Conservation (phyloP, 64 coral and sea anemone species). For the Actinia tenebrosa region DNA sequence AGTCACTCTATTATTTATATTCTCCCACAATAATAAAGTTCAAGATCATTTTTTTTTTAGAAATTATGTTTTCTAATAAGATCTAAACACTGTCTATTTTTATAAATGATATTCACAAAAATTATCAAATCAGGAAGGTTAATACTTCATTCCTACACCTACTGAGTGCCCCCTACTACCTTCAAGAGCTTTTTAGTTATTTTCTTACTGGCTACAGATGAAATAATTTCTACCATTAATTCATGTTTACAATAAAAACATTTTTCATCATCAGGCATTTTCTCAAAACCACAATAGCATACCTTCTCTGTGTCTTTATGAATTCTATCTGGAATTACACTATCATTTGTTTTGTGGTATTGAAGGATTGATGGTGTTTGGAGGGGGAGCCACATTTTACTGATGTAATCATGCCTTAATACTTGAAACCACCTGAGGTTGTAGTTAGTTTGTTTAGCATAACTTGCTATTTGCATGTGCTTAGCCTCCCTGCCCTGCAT, state of each 20-base stretch:
- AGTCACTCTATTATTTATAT: not conserved
- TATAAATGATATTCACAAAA: no score
- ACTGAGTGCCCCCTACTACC: not conserved
- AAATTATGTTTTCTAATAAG: no score
- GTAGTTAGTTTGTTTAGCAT: conserved; percentile 40
- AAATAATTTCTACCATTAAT: conserved; percentile 43
- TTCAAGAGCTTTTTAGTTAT: conserved; percentile 14
- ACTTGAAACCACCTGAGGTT: conserved; percentile 51
- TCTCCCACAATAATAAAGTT: no score
- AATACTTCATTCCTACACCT: no score
- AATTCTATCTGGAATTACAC: conserved; percentile 30
- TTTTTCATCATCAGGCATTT: not conserved
- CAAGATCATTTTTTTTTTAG: no score
- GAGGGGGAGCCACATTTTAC: conserved; percentile 52
- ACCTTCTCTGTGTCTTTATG: not conserved
- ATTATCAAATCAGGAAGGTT: no score
- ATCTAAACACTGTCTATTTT: no score
- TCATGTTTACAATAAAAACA: conserved; percentile 51
- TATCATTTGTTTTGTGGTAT: conserved; percentile 40
- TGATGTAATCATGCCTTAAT: conserved; percentile 59
- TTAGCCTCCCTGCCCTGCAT: conserved; percentile 56
- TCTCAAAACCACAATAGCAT: conserved; percentile 48
- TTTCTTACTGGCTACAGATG: not conserved
- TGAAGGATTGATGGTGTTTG: conserved; percentile 39
- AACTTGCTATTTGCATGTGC: conserved; percentile 57